Percentiles rank a stretch among this genome's conserved stretches.
phyloP scores from a whole-genome alignment of 2,113 vertebrate species.

The Pterocles burchelli region DNA sequence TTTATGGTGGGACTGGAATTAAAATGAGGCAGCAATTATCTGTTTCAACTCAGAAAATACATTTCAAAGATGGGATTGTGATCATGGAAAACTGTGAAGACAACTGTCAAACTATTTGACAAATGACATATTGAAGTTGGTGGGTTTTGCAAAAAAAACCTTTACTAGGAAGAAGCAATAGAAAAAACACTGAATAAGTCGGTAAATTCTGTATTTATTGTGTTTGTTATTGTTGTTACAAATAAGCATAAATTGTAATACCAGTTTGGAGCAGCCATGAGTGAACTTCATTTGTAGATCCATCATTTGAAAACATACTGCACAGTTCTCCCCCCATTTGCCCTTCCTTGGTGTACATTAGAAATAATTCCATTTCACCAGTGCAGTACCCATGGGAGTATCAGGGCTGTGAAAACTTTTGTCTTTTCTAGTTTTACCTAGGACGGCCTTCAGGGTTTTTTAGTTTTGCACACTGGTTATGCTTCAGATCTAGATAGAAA shows the following conservation, averaged over 20 bases:
- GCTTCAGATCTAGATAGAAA: slow-evolving; percentile 20
- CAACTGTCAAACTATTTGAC: not conserved
- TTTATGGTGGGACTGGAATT: not conserved
- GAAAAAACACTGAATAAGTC: not conserved
- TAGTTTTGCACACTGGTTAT: not conserved
- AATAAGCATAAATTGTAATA: not conserved
- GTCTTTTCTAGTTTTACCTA: not conserved
- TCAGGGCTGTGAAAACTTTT: not conserved
- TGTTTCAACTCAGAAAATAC: not conserved
- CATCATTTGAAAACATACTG: not conserved
- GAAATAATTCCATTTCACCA: not conserved
- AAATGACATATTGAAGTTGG: not conserved
- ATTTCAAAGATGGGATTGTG: not conserved
- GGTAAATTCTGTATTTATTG: not conserved
- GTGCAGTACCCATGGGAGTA: not conserved
- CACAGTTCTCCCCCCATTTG: not conserved
- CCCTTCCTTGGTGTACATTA: not conserved
- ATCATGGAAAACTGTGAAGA: not conserved
- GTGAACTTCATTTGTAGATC: not conserved
- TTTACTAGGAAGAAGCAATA: not conserved
- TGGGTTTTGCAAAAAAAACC: not conserved
- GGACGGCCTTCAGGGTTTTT: not conserved
- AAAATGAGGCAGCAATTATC: not conserved
- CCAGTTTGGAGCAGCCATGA: not conserved
- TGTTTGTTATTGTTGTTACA: not conserved